A percentile compares a stretch with the other conserved stretches of the same genome.
phyloP scores from a whole-genome alignment of 1,140 invertebrate species.

The Cydia fagiglandana region DNA sequence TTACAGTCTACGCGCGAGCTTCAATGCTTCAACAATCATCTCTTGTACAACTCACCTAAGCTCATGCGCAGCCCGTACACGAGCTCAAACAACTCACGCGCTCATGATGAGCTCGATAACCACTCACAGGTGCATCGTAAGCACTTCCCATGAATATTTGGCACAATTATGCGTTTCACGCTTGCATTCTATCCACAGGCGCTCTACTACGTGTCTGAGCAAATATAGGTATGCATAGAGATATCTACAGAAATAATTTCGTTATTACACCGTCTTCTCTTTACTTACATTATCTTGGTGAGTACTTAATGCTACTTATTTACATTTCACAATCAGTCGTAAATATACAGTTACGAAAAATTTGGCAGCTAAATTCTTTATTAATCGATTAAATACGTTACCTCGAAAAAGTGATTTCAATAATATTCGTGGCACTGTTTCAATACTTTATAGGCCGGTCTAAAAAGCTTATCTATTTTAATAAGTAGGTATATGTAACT shows the following conservation, averaged over 20 bases:
- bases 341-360: conserved; percentile 62
- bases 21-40: not conserved
- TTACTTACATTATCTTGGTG: conserved; percentile 63
- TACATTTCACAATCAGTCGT: conserved; percentile 78
- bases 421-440: conserved; percentile 56
- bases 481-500: not conserved
- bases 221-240: conserved; percentile 75
- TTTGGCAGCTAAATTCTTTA: conserved; percentile 69
- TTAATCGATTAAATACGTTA: conserved; percentile 45
- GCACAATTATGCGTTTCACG: conserved; percentile 70
- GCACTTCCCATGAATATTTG: conserved; percentile 62
- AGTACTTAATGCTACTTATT: conserved; percentile 72
- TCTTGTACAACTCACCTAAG: not conserved
- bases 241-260: conserved; percentile 71
- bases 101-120: not conserved
- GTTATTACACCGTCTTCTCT: conserved; percentile 55
- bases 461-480: conserved; percentile 48
- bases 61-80: not conserved
- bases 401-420: conserved; percentile 14
- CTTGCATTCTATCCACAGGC: conserved; percentile 54
- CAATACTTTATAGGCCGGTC: conserved; percentile 63
- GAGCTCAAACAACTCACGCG: not conserved
- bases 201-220: conserved; percentile 69
- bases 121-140: not conserved
- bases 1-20: not conserved